Evolutionary conservation across 2,113 vertebrate species (phyloP).

Genomic region (Holacanthus passer): DNA sequence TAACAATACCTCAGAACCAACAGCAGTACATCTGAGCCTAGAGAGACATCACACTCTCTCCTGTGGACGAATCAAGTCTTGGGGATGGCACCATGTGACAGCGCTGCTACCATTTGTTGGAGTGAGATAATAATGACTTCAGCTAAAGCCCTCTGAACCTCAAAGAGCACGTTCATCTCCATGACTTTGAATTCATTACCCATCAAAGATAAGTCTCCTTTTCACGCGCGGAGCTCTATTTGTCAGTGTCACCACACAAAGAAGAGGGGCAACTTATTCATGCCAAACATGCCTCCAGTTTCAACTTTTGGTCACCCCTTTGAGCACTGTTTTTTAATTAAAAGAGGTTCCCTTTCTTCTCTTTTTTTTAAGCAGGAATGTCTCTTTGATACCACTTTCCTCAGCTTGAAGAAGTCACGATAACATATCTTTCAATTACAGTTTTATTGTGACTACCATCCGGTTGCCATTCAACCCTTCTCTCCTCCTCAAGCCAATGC

Average conservation of each 20-base stretch:
- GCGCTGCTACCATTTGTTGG: conserved; percentile 70
- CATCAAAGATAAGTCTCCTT: conserved; percentile 86
- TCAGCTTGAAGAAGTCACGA: conserved; percentile 77
- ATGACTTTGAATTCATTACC: conserved; percentile 86
- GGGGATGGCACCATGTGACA: conserved; percentile 72
- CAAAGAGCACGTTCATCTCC: conserved; percentile 84
- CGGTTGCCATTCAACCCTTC: conserved; percentile 77
- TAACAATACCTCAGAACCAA: conserved; percentile 52
- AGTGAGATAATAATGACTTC: conserved; percentile 81
- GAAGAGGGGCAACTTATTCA: conserved; percentile 83
- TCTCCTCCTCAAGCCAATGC: conserved; percentile 60
- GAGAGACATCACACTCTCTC: conserved; percentile 52
- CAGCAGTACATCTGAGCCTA: conserved; percentile 31
- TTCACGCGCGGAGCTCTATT: conserved; percentile 82
- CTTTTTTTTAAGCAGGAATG: conserved; percentile 68
- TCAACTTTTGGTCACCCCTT: conserved; percentile 82
- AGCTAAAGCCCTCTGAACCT: conserved; percentile 81
- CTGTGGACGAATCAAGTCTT: conserved; percentile 54
- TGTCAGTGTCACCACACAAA: conserved; percentile 87
- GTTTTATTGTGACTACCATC: conserved; percentile 84
- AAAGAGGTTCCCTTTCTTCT: conserved; percentile 82
- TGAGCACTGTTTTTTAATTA: conserved; percentile 83
- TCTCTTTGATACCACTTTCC: conserved; percentile 79
- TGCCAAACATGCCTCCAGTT: conserved; percentile 86
- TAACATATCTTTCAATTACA: conserved; percentile 89